Percentiles rank a stretch among this genome's conserved stretches.
Conservation (phyloP, 2,797 vertebrate species). For the Chiroxiphia lanceolata region DNA sequence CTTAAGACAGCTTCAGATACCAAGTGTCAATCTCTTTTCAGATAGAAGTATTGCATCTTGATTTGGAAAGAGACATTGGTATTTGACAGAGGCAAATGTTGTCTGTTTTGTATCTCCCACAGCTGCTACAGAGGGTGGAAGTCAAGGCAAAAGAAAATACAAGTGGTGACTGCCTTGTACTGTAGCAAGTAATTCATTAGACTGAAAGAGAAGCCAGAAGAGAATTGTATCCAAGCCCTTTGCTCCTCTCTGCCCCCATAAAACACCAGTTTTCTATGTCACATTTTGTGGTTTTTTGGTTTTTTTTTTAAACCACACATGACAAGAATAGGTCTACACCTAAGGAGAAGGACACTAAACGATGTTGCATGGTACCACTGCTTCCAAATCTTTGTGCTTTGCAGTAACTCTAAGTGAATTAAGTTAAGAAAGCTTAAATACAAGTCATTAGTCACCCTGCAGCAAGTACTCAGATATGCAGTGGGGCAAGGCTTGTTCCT, state of each 20-base stretch:
- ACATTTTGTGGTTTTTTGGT: not conserved
- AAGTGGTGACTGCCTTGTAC: not conserved
- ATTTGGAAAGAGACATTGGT: not conserved
- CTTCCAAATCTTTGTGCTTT: not conserved
- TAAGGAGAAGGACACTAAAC: not conserved
- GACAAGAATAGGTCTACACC: not conserved
- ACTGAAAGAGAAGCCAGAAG: not conserved
- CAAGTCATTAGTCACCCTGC: not conserved
- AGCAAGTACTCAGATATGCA: not conserved
- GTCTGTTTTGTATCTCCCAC: not conserved
- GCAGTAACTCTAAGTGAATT: not conserved
- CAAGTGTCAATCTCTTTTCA: not conserved
- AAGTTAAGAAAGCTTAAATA: not conserved
- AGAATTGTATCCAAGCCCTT: not conserved
- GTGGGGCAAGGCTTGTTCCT: not conserved
- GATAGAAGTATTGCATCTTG: not conserved
- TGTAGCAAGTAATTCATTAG: not conserved
- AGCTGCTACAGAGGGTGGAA: not conserved
- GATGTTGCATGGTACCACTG: not conserved
- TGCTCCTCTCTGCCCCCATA: not conserved
- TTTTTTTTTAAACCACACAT: not conserved
- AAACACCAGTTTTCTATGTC: not conserved
- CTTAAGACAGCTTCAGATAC: not conserved
- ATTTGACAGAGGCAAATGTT: not conserved
- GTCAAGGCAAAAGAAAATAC: not conserved